Conservation (phyloP, 1,140 invertebrate genomes). For the Drosophila ercepeae region DNA sequence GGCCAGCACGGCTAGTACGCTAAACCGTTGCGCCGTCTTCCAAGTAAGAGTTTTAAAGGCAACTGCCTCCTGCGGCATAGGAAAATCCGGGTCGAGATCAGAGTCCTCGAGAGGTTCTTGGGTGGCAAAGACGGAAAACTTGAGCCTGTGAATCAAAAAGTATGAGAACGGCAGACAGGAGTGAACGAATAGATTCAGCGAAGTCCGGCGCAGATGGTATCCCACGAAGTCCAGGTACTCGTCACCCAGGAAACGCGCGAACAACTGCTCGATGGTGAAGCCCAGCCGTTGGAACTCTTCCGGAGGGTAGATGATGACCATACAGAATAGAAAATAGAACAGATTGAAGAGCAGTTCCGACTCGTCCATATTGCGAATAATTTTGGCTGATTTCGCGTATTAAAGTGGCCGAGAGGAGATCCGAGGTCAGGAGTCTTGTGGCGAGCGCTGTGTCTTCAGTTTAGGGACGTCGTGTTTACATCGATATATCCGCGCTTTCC, state of each 20-base stretch:
- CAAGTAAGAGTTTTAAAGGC: constrained; percentile 83
- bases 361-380: constrained; percentile 80
- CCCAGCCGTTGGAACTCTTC: constrained; percentile 90
- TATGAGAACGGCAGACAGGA: constrained; percentile 89
- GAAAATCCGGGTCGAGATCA: constrained; percentile 81
- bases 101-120: constrained; percentile 68
- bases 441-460: not conserved
- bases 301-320: constrained; percentile 90
- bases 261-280: constrained; percentile 89
- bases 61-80: constrained; percentile 80
- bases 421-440: too few relatives aligned
- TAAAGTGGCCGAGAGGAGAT: not conserved
- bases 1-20: constrained; percentile 76
- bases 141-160: constrained; percentile 85
- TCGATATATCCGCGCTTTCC: not conserved
- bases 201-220: constrained; percentile 89
- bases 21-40: constrained; percentile 83
- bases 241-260: constrained; percentile 87
- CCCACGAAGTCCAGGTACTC: constrained; percentile 89
- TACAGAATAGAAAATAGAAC: constrained; percentile 88
- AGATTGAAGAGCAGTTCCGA: constrained; percentile 86
- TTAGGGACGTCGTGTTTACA: not conserved
- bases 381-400: constrained; percentile 52
- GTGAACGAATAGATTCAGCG: constrained; percentile 88
- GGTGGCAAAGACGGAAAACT: constrained; percentile 84